Conservation (phyloP, 2,888 invertebrate species). For the Lepidochitona cinerea region DNA sequence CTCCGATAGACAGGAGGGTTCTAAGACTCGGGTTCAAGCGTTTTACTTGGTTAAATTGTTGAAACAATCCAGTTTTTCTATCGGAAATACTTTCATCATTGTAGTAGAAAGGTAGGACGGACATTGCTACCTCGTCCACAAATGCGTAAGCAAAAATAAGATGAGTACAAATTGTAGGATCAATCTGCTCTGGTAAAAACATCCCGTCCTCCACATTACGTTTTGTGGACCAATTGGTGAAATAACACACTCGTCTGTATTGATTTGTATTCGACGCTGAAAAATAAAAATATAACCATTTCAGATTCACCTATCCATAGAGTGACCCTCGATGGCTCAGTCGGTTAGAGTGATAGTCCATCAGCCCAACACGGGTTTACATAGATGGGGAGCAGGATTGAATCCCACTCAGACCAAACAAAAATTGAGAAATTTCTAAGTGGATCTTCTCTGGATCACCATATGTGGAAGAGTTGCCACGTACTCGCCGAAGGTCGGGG, state of each 20-base stretch:
- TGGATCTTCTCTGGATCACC: too few species aligned
- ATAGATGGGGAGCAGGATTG: too few species aligned
- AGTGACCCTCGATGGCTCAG: too few species aligned
- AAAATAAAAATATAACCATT: neutral
- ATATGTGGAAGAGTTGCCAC: too few species aligned
- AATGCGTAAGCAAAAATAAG: conserved; percentile 96
- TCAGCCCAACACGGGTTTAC: too few species aligned
- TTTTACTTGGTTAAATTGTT: conserved; percentile 23
- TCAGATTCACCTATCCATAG: too few species aligned
- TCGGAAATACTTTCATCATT: neutral
- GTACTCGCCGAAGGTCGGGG: too few species aligned
- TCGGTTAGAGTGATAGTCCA: too few species aligned
- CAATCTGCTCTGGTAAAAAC: conserved; percentile 82
- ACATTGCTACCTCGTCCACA: conserved; percentile 94
- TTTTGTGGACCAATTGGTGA: neutral
- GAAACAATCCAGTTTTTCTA: neutral
- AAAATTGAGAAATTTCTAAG: too few species aligned
- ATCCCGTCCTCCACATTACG: neutral
- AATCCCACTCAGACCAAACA: too few species aligned
- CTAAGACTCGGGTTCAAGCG: conserved; percentile 26
- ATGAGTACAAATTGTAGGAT: conserved; percentile 94
- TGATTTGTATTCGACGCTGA: neutral
- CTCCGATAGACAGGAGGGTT: conserved; percentile 37
- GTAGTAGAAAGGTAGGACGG: conserved; percentile 63
- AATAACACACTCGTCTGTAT: conserved; percentile 1